These are phyloP conservation scores for Tetranychus truncatus DNA, from an alignment of 2,888 invertebrate species.

Conservation along the genomic window DNA sequence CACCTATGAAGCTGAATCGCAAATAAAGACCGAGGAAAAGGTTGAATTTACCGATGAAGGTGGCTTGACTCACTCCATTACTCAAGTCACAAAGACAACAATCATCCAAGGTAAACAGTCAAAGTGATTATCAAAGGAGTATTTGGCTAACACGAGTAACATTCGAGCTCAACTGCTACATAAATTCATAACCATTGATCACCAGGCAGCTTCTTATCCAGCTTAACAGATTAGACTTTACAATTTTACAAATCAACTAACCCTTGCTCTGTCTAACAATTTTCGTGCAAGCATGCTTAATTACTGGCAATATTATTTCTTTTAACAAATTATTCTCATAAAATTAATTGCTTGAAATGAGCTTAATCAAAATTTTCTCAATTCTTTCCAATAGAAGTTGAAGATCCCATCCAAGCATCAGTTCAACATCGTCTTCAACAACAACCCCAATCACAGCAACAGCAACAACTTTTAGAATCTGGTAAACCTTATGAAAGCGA, in stretches of 20 bases:
- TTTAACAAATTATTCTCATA: no score
- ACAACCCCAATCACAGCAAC: neutral
- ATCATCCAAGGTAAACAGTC: neutral
- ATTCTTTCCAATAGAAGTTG: neutral
- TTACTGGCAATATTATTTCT: no score
- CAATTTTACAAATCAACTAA: neutral
- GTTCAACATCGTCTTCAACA: neutral
- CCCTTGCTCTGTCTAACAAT: no score
- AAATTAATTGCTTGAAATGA: no score
- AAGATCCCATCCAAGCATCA: neutral
- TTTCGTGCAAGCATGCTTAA: no score
- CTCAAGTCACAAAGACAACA: slow-evolving; percentile 22
- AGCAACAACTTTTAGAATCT: neutral
- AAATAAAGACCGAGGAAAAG: slow-evolving; percentile 10
- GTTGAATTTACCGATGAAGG: slow-evolving; percentile 21
- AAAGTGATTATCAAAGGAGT: no score
- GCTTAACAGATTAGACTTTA: neutral
- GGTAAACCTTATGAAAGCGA: slow-evolving; percentile 23
- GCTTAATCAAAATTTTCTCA: neutral
- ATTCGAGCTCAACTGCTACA: no score
- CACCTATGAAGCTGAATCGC: neutral
- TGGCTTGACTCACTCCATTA: slow-evolving; percentile 21
- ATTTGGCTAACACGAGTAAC: no score
- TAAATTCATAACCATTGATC: neutral
- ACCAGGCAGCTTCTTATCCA: neutral